Evolutionary conservation across 1,140 invertebrate genomes (phyloP).

Genomic region (Lycorma delicatula): DNA sequence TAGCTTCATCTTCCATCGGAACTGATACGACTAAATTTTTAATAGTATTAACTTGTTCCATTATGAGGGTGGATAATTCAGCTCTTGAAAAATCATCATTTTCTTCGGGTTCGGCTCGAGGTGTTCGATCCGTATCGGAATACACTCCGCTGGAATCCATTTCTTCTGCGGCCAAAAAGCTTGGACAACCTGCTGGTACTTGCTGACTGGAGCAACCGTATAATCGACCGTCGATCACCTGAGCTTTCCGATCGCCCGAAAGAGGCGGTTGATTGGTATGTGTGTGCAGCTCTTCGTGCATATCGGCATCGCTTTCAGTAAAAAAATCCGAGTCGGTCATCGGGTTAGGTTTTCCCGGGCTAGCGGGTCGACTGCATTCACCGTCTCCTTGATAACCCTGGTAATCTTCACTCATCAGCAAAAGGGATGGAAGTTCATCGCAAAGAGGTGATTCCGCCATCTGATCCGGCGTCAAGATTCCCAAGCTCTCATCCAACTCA

Average conservation of each 20-base stretch:
- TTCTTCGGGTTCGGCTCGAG: conserved; percentile 18
- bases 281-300: conserved; percentile 55
- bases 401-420: conserved; percentile 52
- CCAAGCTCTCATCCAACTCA: conserved; percentile 67
- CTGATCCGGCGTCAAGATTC: conserved; percentile 76
- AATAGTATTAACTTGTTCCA: conserved; percentile 31
- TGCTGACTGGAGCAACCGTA: conserved; percentile 57
- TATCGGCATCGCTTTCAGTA: conserved; percentile 76
- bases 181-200: conserved; percentile 40
- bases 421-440: conserved; percentile 4
- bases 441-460: conserved; percentile 56
- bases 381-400: conserved; percentile 77
- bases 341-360: conserved; percentile 49
- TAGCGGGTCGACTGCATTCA: conserved; percentile 61
- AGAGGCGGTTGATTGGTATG: conserved; percentile 12
- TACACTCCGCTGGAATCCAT: conserved; percentile 83
- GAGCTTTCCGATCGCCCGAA: conserved; percentile 58
- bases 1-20: conserved; percentile 28
- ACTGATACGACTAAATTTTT: conserved; percentile 22
- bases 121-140: conserved; percentile 65
- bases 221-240: conserved; percentile 74
- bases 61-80: conserved; percentile 18
- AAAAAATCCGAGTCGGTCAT: conserved; percentile 87
- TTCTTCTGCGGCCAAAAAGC: conserved; percentile 48
- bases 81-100: conserved; percentile 31